Evolutionary conservation across 1,140 invertebrate species (phyloP), one percentile per base, ranked within the genome.

Genomic region (Vanessa atalanta): DNA sequence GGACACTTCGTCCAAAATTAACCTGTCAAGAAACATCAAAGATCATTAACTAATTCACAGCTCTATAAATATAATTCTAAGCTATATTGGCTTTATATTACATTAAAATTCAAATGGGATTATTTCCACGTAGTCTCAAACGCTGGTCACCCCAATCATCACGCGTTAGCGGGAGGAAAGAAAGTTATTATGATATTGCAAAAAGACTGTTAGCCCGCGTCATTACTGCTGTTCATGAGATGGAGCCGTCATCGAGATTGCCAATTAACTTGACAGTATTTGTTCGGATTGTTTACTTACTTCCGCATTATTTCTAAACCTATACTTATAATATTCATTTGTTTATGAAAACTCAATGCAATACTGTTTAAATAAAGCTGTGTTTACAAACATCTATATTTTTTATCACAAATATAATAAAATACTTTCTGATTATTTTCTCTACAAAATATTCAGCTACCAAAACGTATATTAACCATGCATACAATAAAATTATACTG

Each of bases 191-290:
- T 66, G 53, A 50, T 16, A 64, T 26, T 60, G 73, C 73, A 75
- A 75, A 75, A 75, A 75, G 73, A 75, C 73, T 75, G 63, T 75
- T 73, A 73, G 72, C 57, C 67, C 23, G 26, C 73, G 63, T 70
- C 73, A 75, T 75, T 65, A 75, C 68, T 61, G 55, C 43, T 61
- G 47, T 61, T 61, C 53, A 50, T 55, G 70, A 66, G 76, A 83
- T 83, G 81, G 75, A 80, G 81, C 75, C 79, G 76, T 82, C 78
- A 81, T 63, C 50, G 79, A 57, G 66, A 78, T 75, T 78, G 73
- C 64, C 73, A 77, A 77, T 72, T 76, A 79, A 68, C 72, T 67
- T 79, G 77, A 79, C 77, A 79, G 71, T 76, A 77, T 74, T 79
- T 63, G 77, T 78, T 60, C 67, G 77, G 73, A 73, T 67, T 78